phyloP scores from a whole-genome alignment of 1,140 invertebrate genomes.

The Sminthurinus signatus region DNA sequence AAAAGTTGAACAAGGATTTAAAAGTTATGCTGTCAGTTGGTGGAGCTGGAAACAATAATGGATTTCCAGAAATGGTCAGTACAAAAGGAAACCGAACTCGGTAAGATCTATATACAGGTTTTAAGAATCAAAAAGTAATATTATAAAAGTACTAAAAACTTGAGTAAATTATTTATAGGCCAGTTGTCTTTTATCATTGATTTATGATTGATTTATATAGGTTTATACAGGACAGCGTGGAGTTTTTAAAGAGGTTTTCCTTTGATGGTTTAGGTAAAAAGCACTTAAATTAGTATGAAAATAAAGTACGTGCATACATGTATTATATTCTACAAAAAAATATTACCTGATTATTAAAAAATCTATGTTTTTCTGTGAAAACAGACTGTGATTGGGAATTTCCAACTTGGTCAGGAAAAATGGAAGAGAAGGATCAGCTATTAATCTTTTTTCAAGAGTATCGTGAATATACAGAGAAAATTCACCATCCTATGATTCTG shows the following conservation, averaged over 20 bases:
- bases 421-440: constrained; percentile 60
- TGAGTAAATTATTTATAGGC: no score
- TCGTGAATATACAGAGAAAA: constrained; percentile 55
- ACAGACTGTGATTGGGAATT: constrained; percentile 83
- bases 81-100: no score
- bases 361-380: no score
- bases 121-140: no score
- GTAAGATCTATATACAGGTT: no score
- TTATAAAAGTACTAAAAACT: no score
- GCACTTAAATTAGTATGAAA: no score
- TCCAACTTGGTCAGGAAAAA: constrained; percentile 56
- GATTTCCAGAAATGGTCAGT: constrained; percentile 64
- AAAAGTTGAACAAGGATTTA: constrained; percentile 63
- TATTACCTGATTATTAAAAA: no score
- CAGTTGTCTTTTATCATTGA: no score
- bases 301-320: no score
- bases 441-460: constrained; percentile 64
- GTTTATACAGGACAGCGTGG: constrained; percentile 62
- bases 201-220: constrained; percentile 42
- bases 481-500: constrained; percentile 55
- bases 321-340: no score
- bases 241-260: constrained; percentile 54
- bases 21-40: constrained; percentile 72
- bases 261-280: no score
- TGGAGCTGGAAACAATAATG: constrained; percentile 49